Evolutionary conservation across 2,113 vertebrate genomes (phyloP).

Genomic region (Stigmatopora nigra): DNA sequence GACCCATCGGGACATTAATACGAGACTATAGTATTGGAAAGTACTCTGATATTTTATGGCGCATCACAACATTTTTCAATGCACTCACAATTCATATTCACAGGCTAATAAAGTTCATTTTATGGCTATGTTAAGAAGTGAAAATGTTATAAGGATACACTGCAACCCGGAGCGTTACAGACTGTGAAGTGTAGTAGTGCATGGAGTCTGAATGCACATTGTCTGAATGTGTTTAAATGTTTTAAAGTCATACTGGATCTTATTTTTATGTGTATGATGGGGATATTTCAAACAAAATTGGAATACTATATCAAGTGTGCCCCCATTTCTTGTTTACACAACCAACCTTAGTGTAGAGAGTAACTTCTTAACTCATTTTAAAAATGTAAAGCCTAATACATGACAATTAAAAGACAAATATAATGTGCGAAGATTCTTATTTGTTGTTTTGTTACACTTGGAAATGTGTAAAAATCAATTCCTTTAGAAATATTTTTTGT

Average conservation of each 20-base stretch:
- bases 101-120: constrained; percentile 49
- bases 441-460: too few species aligned
- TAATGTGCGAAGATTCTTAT: too few species aligned
- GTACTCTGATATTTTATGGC: constrained; percentile 41
- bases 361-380: too few species aligned
- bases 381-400: too few species aligned
- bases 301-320: too few species aligned
- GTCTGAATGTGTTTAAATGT: neutral
- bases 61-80: constrained; percentile 44
- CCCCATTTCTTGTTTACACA: too few species aligned
- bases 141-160: constrained; percentile 42
- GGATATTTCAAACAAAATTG: too few species aligned
- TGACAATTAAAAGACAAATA: too few species aligned
- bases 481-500: too few species aligned
- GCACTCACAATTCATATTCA: constrained; percentile 44
- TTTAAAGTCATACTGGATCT: neutral
- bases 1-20: constrained; percentile 23
- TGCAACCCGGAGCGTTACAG: constrained; percentile 47
- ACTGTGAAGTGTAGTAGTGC: constrained; percentile 42
- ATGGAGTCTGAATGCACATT: neutral
- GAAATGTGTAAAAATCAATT: too few species aligned
- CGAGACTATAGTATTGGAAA: constrained; percentile 25
- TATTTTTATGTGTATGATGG: too few species aligned
- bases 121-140: constrained; percentile 47
- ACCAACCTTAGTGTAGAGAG: too few species aligned